Evolutionary conservation across 2,113 vertebrate genomes (phyloP), one percentile per base, ranked within the genome.

Genomic region (Nycticorax nycticorax): DNA sequence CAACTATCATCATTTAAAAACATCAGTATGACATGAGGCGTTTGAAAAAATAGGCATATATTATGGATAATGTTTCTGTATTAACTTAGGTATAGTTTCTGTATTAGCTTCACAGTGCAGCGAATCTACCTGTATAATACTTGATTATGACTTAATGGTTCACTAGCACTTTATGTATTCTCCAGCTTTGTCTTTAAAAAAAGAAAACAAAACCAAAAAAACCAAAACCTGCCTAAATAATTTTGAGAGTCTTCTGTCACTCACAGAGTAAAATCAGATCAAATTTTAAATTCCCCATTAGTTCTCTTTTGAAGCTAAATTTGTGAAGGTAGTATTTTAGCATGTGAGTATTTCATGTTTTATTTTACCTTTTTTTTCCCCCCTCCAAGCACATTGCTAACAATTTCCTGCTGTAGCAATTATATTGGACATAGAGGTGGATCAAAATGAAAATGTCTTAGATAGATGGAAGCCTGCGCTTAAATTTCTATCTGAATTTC

Each of bases 191-290:
- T 52, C n/a, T 69, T 68, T 10, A 24, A 69, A 43, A 88, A 37
- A 43, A 5, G 14, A 56, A 41, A 69, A 5, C 27, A 16, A 73
- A 12, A 47, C 45, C 47, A 26, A 79, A 67, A 22, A 59, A 45
- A 45, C 39, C 39, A 41, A 0, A 37, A 37, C 5, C 15, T 27
- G 9, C 5, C 24, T 2, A 4, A 22, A 47, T 71, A 21, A 3
- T 9, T n/a, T 69, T 48, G 26, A 14, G 32, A 12, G 22, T 7
- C 7, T 37, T 77, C 13, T 48, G 30, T 55, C 10, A 23, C 60
- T 52, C 37, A 30, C 9, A 47, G 57, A 67, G n/a, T 67, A 74
- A 67, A 62, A 85, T 43, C 4, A 1, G n/a, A 10, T 41, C 33
- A 43, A 18, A 43, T 63, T 85, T 89, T 52, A 45, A 45, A 71